Conservation (phyloP, 2,888 invertebrate species). For the Cyaniris semiargus region DNA sequence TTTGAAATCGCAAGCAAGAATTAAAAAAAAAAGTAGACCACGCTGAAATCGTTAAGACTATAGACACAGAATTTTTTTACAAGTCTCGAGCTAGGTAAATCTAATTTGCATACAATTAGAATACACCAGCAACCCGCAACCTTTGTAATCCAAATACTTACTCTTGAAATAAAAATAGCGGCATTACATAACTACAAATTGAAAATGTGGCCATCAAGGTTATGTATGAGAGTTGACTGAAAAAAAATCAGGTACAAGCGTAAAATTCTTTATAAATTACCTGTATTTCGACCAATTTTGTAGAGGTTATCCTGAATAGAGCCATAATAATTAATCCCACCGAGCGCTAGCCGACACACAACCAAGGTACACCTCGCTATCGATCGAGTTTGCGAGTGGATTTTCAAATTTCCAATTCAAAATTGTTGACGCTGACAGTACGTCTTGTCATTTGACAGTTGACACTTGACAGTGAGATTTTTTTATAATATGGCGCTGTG, state of each 20-base stretch:
- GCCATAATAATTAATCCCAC: conserved; percentile 82
- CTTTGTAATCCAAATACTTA: conserved; percentile 35
- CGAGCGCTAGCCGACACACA: conserved; percentile 59
- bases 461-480: not conserved
- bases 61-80: not conserved
- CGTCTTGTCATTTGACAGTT: conserved; percentile 32
- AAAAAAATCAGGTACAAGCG: conserved; percentile 33
- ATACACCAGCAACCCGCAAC: conserved; percentile 21
- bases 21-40: not conserved
- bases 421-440: conserved; percentile 37
- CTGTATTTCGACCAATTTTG: conserved; percentile 83
- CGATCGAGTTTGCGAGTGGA: conserved; percentile 50
- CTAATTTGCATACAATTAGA: not conserved
- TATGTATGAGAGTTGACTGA: conserved; percentile 41
- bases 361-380: conserved; percentile 53
- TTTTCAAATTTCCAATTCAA: conserved; percentile 30
- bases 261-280: conserved; percentile 54
- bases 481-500: too few relatives aligned
- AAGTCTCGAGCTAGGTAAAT: not conserved
- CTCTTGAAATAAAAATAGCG: conserved; percentile 56
- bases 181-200: conserved; percentile 52
- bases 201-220: conserved; percentile 49
- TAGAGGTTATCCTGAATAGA: conserved; percentile 83
- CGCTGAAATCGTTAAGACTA: not conserved
- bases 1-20: not conserved